Conservation (phyloP, 2,797 vertebrate species). For the Gephyroberyx darwinii region DNA sequence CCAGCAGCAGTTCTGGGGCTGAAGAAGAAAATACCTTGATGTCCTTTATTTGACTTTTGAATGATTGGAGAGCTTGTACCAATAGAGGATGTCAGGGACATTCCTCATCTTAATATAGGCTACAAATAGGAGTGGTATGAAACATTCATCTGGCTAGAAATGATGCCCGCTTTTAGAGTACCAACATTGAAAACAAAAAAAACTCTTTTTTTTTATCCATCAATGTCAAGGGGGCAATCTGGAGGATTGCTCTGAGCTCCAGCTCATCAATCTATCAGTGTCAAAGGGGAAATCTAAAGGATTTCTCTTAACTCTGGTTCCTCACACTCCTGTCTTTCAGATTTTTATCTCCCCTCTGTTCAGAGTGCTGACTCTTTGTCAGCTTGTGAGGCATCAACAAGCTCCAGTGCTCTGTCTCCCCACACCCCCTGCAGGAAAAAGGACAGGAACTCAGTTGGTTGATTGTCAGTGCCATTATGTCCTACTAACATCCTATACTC, state of each 20-base stretch:
- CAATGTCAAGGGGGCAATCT: constrained; percentile 58
- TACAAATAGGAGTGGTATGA: constrained; percentile 25
- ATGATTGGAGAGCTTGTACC: neutral
- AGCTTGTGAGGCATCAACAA: constrained; percentile 65
- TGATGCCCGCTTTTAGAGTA: constrained; percentile 55
- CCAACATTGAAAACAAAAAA: constrained; percentile 54
- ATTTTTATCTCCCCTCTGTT: constrained; percentile 74
- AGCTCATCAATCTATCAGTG: constrained; percentile 74
- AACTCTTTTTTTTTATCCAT: constrained; percentile 53
- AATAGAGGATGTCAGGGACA: constrained; percentile 1
- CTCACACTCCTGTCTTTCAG: constrained; percentile 46
- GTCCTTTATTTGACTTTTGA: no score
- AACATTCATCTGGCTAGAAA: constrained; percentile 44
- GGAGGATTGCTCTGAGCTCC: constrained; percentile 64
- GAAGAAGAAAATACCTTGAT: no score
- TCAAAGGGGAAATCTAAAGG: constrained; percentile 68
- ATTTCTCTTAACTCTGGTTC: constrained; percentile 73
- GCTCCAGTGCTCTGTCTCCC: constrained; percentile 44
- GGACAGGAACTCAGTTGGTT: constrained; percentile 71
- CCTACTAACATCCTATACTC: constrained; percentile 63
- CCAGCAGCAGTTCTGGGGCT: no score
- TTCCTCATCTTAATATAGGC: constrained; percentile 27
- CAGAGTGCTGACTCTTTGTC: constrained; percentile 63
- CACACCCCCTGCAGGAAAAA: constrained; percentile 67
- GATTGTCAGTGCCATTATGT: constrained; percentile 80